phyloP scores from a whole-genome alignment of 2,113 vertebrate genomes.

The Pollimyrus isidori region DNA sequence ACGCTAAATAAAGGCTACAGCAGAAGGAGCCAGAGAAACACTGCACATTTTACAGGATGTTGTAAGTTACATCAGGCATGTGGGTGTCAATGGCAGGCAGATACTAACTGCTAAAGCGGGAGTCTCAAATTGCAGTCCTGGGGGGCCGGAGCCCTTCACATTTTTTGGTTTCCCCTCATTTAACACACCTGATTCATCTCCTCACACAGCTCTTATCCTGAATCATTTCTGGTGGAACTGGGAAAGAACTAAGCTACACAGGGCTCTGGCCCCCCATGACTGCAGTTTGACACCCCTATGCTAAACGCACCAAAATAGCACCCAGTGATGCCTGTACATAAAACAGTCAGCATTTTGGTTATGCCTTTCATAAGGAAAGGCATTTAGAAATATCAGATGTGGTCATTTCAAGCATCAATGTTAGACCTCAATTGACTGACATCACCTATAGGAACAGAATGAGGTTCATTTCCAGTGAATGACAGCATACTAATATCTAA shows the following conservation, averaged over 20 bases:
- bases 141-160: too few species aligned
- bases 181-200: too few species aligned
- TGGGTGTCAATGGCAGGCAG: background rate
- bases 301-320: background rate
- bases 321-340: background rate
- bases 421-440: background rate
- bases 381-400: background rate
- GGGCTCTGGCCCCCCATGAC: too few species aligned
- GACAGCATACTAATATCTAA: background rate
- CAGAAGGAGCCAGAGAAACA: background rate
- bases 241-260: too few species aligned
- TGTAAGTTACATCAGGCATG: background rate
- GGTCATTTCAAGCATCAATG: background rate
- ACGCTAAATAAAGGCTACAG: background rate
- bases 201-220: too few species aligned
- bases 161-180: too few species aligned
- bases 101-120: background rate
- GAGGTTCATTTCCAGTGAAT: background rate
- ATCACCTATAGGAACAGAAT: background rate
- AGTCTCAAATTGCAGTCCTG: too few species aligned
- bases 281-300: too few species aligned
- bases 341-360: background rate
- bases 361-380: background rate
- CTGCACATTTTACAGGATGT: background rate
- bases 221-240: too few species aligned